Conservation (phyloP, 1,140 invertebrate genomes). For the Sycobia sp. region DNA sequence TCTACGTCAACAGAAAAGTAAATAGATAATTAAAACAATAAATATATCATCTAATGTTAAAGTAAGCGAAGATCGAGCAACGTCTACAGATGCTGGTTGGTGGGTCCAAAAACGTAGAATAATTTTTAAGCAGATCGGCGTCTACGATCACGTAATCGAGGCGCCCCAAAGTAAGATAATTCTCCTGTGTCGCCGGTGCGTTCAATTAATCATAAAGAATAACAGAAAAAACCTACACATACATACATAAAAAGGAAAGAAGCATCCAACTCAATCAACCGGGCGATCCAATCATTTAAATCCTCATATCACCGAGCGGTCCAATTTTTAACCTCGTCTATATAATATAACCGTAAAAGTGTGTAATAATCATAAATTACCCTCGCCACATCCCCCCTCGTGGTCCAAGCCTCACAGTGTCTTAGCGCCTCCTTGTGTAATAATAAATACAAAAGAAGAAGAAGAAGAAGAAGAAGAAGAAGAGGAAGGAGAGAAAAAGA, state of each 20-base stretch:
- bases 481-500: not conserved
- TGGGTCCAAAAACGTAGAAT: constrained; percentile 62
- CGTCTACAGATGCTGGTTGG: constrained; percentile 58
- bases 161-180: no score
- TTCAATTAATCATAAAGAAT: no score
- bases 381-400: constrained; percentile 12
- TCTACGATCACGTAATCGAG: no score
- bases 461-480: not conserved
- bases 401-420: constrained; percentile 46
- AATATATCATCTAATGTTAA: no score
- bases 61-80: constrained; percentile 41
- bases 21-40: no score
- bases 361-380: no score
- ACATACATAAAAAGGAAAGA: no score
- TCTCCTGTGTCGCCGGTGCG: no score
- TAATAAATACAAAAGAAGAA: constrained; percentile 17
- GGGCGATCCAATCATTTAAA: constrained; percentile 15
- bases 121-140: constrained; percentile 48
- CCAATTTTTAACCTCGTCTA: constrained; percentile 13
- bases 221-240: no score
- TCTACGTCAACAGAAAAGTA: no score
- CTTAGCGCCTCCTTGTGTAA: constrained; percentile 35
- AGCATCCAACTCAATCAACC: no score
- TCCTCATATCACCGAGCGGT: constrained; percentile 16
- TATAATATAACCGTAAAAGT: no score